Evolutionary conservation across 2,113 vertebrate species (phyloP), one percentile per base, ranked within the genome.

Genomic region (Plectropomus leopardus): DNA sequence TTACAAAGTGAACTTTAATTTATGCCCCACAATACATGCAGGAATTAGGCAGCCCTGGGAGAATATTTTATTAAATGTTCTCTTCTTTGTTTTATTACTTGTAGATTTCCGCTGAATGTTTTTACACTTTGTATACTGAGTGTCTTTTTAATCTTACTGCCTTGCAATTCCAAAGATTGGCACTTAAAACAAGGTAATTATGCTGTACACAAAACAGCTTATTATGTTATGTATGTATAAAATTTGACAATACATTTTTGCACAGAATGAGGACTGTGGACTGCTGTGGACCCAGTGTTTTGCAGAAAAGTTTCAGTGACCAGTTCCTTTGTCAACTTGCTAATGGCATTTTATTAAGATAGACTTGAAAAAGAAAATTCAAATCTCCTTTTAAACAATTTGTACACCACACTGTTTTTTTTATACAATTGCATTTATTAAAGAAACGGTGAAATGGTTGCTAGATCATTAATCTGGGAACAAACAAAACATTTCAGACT

Each of bases 381-480:
- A 63, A 16, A 63, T 26, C 3, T 4, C 7, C 8, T 0, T 71
- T 59, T 15, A 64, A 65, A 54, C 14, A 48, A 48, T 30, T 47
- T 71, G 15, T 19, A 65, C 36, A 17, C 3, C 24, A 47, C 54
- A 42, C 17, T 4, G 7, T 61, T 6, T 60, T 53, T n/a, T 55
- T 65, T 16, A 63, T 24, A 70, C 13, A 17, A 19, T 68, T 42
- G 50, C 26, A 47, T 86, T 82, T 78, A 78, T 78, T 78, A 64
- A 58, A 57, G 15, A 63, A 58, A 70, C 34, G 60, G 23, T 47
- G 8, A 61, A 67, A 81, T 7, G 1, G 4, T 54, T 57, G 42
- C 24, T 53, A 28, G 15, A 36, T 40, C 40, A 40, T 54, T n/a
- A 23, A 19, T 28, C 14, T 58, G 15, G 11, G 61, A 69, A 24